Conservation (phyloP, 2,797 vertebrate species). For the Pogoniulus pusillus region DNA sequence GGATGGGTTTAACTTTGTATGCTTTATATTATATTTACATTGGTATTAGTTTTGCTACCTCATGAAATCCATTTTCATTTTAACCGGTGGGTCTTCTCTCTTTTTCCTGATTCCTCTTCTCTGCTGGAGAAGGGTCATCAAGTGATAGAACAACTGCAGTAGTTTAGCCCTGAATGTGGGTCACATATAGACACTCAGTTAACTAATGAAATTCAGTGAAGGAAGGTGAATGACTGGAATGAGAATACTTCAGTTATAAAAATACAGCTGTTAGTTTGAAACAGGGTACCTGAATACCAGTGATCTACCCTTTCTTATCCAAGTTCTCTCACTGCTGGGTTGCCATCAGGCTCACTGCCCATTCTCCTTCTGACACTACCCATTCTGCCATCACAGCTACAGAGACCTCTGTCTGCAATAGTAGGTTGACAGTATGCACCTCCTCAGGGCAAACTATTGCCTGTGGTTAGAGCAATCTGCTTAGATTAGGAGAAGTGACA, state of each 20-base stretch:
- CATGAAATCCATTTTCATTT: no score
- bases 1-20: no score
- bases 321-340: background rate
- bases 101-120: no score
- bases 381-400: background rate
- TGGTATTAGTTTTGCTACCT: no score
- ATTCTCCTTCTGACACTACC: background rate
- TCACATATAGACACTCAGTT: background rate
- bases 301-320: background rate
- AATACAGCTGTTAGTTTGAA: background rate
- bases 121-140: no score
- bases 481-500: accelerated
- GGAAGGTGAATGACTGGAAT: background rate
- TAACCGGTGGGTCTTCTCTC: no score
- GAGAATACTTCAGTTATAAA: background rate
- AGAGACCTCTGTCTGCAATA: background rate
- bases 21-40: no score
- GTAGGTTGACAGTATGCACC: accelerated
- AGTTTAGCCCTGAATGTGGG: no score
- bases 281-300: background rate
- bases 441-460: accelerated
- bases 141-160: no score
- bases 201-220: background rate
- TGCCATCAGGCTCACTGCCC: background rate
- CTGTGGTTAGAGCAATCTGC: background rate